phyloP scores from a whole-genome alignment of 2,113 vertebrate species.

The Eidolon helvum region DNA sequence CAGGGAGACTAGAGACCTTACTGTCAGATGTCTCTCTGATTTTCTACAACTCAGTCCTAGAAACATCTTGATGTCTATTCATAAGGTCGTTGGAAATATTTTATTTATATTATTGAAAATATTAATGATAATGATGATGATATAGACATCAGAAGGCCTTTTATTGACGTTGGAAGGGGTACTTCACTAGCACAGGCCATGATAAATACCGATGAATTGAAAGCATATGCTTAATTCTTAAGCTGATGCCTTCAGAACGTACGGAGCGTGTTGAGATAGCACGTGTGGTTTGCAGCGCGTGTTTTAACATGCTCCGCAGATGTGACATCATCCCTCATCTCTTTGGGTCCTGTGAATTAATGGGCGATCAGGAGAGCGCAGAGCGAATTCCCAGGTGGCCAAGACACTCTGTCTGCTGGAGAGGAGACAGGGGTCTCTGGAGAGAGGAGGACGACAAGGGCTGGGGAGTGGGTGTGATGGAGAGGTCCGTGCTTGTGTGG shows the following conservation, averaged over 20 bases:
- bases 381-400: not conserved
- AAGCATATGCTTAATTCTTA: not conserved
- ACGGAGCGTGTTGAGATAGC: not conserved
- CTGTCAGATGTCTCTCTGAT: not conserved
- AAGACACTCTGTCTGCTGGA: not conserved
- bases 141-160: not conserved
- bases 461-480: not conserved
- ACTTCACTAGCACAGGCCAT: fast-evolving
- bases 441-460: not conserved
- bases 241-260: not conserved
- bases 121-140: not conserved
- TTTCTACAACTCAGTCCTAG: not conserved
- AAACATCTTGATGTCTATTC: not conserved
- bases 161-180: not conserved
- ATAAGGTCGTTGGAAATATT: not conserved
- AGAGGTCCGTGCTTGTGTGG: fast-evolving
- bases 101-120: not conserved
- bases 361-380: not conserved
- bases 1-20: not conserved
- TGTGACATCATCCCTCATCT: not conserved
- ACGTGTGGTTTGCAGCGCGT: fast-evolving
- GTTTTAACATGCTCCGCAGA: not conserved
- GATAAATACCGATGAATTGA: not conserved
- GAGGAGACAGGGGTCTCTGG: not conserved
- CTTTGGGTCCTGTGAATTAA: not conserved